A percentile compares a stretch with the other conserved stretches of the same genome.
These are phyloP conservation scores for Gambusia affinis DNA, from an alignment of 2,113 vertebrate species.

Conservation along the genomic window DNA sequence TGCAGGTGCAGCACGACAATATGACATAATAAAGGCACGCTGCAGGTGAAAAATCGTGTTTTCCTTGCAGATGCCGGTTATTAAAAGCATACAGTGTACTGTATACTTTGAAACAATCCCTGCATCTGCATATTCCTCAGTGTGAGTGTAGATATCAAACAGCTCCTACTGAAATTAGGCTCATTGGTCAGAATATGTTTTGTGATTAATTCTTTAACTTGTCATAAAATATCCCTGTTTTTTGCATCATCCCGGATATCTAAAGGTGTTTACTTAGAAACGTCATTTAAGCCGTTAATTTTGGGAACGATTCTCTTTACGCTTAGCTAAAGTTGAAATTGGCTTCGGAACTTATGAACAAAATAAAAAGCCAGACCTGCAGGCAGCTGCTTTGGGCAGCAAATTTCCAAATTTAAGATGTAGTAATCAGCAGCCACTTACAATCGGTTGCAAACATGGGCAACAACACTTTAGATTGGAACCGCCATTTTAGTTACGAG, in stretches of 20 bases:
- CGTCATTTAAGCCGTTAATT: constrained; percentile 22
- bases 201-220: too few species aligned
- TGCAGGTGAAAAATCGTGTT: constrained; percentile 7
- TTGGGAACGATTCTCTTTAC: constrained; percentile 23
- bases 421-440: too few species aligned
- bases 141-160: constrained; percentile 8
- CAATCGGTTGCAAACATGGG: too few species aligned
- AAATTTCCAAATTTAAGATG: too few species aligned
- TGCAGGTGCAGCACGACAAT: constrained; percentile 15
- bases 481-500: too few species aligned
- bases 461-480: too few species aligned
- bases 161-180: neutral
- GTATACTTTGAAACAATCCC: neutral
- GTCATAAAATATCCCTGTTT: neutral
- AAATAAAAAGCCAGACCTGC: too few species aligned
- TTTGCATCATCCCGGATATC: neutral
- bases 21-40: constrained; percentile 18
- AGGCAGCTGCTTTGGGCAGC: too few species aligned
- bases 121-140: constrained; percentile 9
- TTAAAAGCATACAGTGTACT: constrained; percentile 28
- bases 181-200: constrained; percentile 16
- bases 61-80: constrained; percentile 6
- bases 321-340: constrained; percentile 33
- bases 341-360: constrained; percentile 27
- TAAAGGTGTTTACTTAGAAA: constrained; percentile 1